phyloP scores from a whole-genome alignment of 1,140 invertebrate genomes.

The Helicoverpa zea region DNA sequence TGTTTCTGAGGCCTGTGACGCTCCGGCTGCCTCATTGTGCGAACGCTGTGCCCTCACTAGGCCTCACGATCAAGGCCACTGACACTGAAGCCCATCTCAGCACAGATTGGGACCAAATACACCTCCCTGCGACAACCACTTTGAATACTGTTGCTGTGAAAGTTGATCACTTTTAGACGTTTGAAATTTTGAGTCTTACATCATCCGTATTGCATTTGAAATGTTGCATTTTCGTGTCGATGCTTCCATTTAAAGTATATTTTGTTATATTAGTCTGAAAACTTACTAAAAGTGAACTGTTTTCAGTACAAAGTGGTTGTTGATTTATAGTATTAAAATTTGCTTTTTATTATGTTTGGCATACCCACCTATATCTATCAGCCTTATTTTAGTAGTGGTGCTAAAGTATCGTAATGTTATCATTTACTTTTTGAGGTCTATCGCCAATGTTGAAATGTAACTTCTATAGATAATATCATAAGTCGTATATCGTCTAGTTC shows the following conservation, averaged over 20 bases:
- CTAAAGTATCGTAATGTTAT: constrained; percentile 40
- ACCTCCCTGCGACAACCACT: constrained; percentile 91
- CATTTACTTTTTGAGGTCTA: constrained; percentile 6
- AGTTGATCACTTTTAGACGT: constrained; percentile 94
- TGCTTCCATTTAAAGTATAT: constrained; percentile 3
- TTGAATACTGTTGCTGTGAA: constrained; percentile 95
- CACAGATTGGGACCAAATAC: constrained; percentile 92
- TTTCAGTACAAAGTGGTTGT: constrained; percentile 31
- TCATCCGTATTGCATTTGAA: constrained; percentile 7
- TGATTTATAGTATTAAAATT: constrained; percentile 40
- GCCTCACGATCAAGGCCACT: constrained; percentile 92
- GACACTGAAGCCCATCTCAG: constrained; percentile 91
- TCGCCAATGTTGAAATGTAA: constrained; percentile 25
- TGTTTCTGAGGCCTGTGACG: constrained; percentile 95
- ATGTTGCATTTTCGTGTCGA: constrained; percentile 35
- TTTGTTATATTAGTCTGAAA: neutral
- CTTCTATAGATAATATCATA: constrained; percentile 6
- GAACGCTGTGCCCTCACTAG: constrained; percentile 90
- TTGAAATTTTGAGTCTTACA: neutral
- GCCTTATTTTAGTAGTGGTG: constrained; percentile 52
- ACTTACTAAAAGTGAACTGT: constrained; percentile 1
- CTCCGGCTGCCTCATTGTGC: constrained; percentile 93
- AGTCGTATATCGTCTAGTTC: constrained; percentile 41
- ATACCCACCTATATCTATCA: constrained; percentile 49
- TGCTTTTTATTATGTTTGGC: constrained; percentile 42